Evolutionary conservation across 2,888 invertebrate species (phyloP).

Genomic region (Caenorhabditis sulstoni): DNA sequence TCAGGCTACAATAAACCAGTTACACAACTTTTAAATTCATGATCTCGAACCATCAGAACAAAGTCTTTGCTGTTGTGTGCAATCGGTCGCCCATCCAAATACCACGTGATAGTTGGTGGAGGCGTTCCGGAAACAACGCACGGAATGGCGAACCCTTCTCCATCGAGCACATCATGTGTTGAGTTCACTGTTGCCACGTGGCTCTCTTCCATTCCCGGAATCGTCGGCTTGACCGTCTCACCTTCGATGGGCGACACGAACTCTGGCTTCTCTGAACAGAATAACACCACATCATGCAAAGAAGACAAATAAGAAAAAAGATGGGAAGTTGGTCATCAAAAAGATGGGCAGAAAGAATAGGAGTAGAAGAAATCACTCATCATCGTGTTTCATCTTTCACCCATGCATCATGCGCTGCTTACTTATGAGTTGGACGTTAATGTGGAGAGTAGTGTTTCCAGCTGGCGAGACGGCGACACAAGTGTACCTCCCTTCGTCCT

Average conservation of each 20-base stretch:
- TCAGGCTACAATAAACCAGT: constrained; percentile 66
- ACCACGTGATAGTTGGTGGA: constrained; percentile 82
- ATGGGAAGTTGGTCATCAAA: constrained; percentile 37
- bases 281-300: constrained; percentile 62
- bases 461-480: constrained; percentile 85
- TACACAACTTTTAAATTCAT: neutral
- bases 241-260: constrained; percentile 60
- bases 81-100: constrained; percentile 80
- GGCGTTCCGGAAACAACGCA: constrained; percentile 80
- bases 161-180: constrained; percentile 58
- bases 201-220: constrained; percentile 44
- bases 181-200: constrained; percentile 50
- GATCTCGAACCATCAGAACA: constrained; percentile 65
- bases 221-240: constrained; percentile 39
- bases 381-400: constrained; percentile 46
- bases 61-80: constrained; percentile 68
- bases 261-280: constrained; percentile 74
- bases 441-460: constrained; percentile 83
- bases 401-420: constrained; percentile 72
- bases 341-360: constrained; percentile 47
- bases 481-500: constrained; percentile 82
- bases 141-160: constrained; percentile 57
- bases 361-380: constrained; percentile 54
- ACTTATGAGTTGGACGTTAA: constrained; percentile 82
- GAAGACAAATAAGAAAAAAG: constrained; percentile 53